A percentile compares a stretch with the other conserved stretches of the same genome.
Conservation (phyloP, 2,888 invertebrate species). For the Craniophora ligustri region DNA sequence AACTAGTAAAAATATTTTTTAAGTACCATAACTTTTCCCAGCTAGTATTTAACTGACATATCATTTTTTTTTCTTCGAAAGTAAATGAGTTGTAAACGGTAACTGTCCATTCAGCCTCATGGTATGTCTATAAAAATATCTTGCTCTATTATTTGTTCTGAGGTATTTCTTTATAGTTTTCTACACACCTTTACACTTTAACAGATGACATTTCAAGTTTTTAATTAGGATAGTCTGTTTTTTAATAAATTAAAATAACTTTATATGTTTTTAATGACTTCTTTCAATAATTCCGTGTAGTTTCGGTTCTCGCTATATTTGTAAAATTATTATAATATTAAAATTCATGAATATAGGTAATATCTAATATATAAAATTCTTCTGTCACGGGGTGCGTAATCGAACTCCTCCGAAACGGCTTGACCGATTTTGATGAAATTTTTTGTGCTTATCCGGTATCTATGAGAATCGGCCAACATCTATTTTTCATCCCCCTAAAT, state of each 20-base stretch:
- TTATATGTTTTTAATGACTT: background rate
- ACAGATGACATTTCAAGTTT: slow-evolving; percentile 27
- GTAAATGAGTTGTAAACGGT: slow-evolving; percentile 18
- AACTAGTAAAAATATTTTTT: too few species aligned
- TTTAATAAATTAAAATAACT: background rate
- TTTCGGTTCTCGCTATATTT: too few species aligned
- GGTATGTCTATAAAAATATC: slow-evolving; percentile 45
- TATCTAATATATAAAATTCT: too few species aligned
- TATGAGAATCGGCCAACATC: too few species aligned
- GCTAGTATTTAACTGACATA: slow-evolving; percentile 1
- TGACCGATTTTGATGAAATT: too few species aligned
- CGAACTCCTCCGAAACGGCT: too few species aligned
- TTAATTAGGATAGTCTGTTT: slow-evolving; percentile 4
- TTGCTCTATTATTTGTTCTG: slow-evolving; percentile 22
- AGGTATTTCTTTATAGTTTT: slow-evolving; percentile 39
- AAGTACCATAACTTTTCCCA: too few species aligned
- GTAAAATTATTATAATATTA: too few species aligned
- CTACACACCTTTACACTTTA: slow-evolving; percentile 28
- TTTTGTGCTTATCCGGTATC: too few species aligned
- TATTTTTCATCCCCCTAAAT: too few species aligned
- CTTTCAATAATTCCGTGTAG: background rate
- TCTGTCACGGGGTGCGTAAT: too few species aligned
- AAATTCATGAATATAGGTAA: too few species aligned
- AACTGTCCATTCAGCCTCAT: slow-evolving; percentile 25
- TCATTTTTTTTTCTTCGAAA: slow-evolving; percentile 10